A percentile compares a stretch with the other conserved stretches of the same genome.
Conservation (phyloP, 2,888 invertebrate genomes). For the Rotaria socialis region DNA sequence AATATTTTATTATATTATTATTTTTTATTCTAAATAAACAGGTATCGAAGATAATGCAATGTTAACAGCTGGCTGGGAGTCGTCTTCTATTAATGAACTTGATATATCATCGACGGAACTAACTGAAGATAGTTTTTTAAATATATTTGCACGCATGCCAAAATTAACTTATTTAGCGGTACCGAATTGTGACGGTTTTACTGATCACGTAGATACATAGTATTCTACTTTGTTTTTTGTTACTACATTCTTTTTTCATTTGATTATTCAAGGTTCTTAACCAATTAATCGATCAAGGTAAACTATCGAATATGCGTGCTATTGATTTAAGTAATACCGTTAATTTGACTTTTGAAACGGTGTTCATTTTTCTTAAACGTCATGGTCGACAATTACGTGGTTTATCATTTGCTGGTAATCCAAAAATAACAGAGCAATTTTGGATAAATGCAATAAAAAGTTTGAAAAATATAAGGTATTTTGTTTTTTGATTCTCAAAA, state of each 20-base stretch:
- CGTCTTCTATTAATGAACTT: constrained; percentile 77
- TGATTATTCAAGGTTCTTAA: constrained; percentile 68
- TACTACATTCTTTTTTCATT: background rate
- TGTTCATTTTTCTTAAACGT: constrained; percentile 82
- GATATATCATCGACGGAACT: constrained; percentile 95
- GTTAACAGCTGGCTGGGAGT: constrained; percentile 93
- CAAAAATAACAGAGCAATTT: constrained; percentile 93
- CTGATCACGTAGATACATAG: constrained; percentile 70
- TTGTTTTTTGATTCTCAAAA: background rate
- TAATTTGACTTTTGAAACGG: constrained; percentile 83
- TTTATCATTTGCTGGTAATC: constrained; percentile 84
- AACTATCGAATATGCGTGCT: constrained; percentile 71
- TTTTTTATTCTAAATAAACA: constrained; percentile 54
- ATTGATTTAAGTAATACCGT: constrained; percentile 90
- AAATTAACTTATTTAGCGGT: constrained; percentile 77
- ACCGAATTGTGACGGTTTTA: constrained; percentile 94
- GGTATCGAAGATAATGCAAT: constrained; percentile 84
- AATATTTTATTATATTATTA: background rate
- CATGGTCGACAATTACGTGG: constrained; percentile 84
- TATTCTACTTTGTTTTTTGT: background rate
- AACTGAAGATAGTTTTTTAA: constrained; percentile 83
- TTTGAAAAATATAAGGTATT: constrained; percentile 80
- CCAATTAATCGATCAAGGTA: constrained; percentile 80
- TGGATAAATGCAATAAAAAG: constrained; percentile 92
- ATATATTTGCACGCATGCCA: constrained; percentile 81